Base-by-base conservation (phyloP, 1,140 invertebrate genomes). In the Diorhabda elongata region DNA sequence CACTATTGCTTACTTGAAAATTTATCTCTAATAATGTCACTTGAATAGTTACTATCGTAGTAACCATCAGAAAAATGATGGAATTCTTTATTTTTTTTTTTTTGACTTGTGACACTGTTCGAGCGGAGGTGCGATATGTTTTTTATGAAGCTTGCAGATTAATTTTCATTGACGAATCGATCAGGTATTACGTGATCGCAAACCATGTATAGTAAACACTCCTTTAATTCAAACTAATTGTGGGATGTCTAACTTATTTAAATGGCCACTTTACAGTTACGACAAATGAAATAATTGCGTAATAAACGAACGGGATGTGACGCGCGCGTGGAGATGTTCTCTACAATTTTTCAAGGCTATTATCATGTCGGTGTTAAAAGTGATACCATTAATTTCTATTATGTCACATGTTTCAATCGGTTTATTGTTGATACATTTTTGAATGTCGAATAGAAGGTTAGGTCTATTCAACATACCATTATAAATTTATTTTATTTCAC, bases 161-260 rank as follows among this genome's bases (percentile, higher is more conserved):
- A n/a, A 52, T 52, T n/a, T n/a, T 52, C 47, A 52, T 52, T 52
- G 47, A 4, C n/a, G 4, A 52, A 52, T 52, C n/a, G n/a, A 52
- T 8, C 47, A 52, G 47, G 47, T 52, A 52, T 52, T 52, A 52
- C 47, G n/a, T 52, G 47, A 52, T 52, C 1, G 26, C 26, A 26
- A 26, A 26, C 26, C 26, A 26, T 26, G n/a, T 8, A 52, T 52
- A 6, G 47, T 52, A 63, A 63, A 63, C 61, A 63, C 61, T 44
- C 61, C 61, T 63, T 63, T 43, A 63, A 44, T 63, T 63, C 41
- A 63, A 11, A 9, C 9, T 44, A 63, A 63, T 63, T 44, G 61
- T 44, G 61, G 45, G 45, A 63, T 63, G 61, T 63, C 61, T 9
- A 63, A 45, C 61, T 44, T 45, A 63, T 63, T 61, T 61, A 6